Conservation (phyloP, 2,113 vertebrate genomes). For the Hipposideros armiger region DNA sequence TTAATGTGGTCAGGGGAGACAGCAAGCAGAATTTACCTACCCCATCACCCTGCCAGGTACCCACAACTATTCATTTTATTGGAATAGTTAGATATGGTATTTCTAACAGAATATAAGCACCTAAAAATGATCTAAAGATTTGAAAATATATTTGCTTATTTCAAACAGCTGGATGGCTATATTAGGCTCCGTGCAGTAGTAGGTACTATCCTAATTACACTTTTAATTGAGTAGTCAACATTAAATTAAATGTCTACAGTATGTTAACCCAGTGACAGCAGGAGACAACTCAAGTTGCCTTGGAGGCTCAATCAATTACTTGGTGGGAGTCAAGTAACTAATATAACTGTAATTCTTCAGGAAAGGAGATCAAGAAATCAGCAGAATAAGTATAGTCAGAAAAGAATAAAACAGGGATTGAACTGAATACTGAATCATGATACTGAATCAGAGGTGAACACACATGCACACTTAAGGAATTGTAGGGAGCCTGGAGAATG, state of each 20-base stretch:
- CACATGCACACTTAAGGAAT: rapidly evolving
- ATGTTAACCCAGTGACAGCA: constrained; percentile 55
- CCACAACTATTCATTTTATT: neutral
- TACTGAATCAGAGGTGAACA: neutral
- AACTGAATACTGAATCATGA: neutral
- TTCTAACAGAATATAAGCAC: neutral
- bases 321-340: constrained; percentile 43
- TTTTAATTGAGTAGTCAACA: constrained; percentile 54
- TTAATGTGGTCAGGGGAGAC: too few species aligned
- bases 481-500: neutral
- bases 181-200: neutral
- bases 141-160: constrained; percentile 47
- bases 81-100: neutral
- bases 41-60: too few species aligned
- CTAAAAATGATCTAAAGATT: neutral
- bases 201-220: neutral
- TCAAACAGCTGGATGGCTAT: neutral
- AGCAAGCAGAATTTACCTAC: too few species aligned
- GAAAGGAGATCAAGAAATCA: neutral
- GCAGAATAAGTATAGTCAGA: neutral
- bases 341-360: neutral
- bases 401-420: constrained; percentile 40
- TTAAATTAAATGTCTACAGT: constrained; percentile 67
- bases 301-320: constrained; percentile 61
- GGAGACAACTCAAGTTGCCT: constrained; percentile 53